Evolutionary conservation across 2,888 invertebrate genomes (phyloP).

Genomic region (Danaus chrysippus): DNA sequence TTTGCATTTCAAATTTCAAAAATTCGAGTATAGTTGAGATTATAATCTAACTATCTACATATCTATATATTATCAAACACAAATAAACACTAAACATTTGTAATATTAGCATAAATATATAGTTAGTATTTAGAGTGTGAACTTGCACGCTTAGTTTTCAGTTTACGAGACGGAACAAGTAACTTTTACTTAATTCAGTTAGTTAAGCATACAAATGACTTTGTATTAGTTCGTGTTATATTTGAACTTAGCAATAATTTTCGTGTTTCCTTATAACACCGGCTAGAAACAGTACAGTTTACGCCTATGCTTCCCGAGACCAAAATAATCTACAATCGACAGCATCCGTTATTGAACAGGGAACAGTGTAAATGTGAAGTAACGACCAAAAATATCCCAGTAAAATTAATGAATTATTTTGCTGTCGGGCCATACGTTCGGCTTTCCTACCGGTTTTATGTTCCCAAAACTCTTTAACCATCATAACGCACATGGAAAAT

Average conservation of each 20-base stretch:
- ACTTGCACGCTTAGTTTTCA: not conserved
- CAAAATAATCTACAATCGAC: conserved; percentile 72
- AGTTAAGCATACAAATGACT: conserved; percentile 16
- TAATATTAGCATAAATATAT: too few species aligned
- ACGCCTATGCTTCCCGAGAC: conserved; percentile 62
- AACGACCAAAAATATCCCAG: conserved; percentile 25
- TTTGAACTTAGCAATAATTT: conserved; percentile 41
- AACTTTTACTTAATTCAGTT: conserved; percentile 23
- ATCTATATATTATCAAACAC: too few species aligned
- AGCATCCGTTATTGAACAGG: conserved; percentile 64
- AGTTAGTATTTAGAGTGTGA: too few species aligned
- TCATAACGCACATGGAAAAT: too few species aligned
- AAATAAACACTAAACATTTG: too few species aligned
- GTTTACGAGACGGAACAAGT: conserved; percentile 19
- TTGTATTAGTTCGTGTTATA: conserved; percentile 43
- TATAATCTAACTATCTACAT: too few species aligned
- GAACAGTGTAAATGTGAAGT: conserved; percentile 38
- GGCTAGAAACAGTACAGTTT: conserved; percentile 44
- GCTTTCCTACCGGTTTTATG: conserved; percentile 3
- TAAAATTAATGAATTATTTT: conserved; percentile 20
- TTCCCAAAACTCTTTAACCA: too few species aligned
- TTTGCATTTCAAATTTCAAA: too few species aligned
- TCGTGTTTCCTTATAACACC: conserved; percentile 55
- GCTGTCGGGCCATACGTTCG: conserved; percentile 8
- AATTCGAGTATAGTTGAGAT: too few species aligned